Percentiles rank a stretch among this genome's conserved stretches.
Evolutionary conservation across 2,797 vertebrate species (phyloP).

Genomic region (Varecia variegata): DNA sequence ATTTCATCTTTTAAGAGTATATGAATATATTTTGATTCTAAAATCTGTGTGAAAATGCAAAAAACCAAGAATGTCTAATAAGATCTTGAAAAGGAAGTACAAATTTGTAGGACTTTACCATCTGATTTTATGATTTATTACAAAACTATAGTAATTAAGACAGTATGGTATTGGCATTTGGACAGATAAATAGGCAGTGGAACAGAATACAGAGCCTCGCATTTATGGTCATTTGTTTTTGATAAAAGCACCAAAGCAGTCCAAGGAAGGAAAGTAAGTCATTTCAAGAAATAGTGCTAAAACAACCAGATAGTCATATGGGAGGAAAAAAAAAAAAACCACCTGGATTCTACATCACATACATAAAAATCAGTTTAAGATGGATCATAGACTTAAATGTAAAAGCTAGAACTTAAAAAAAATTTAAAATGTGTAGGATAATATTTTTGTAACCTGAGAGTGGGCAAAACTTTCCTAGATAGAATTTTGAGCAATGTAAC

Average conservation of each 20-base stretch:
- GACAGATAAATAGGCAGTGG: background rate
- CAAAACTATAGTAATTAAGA: background rate
- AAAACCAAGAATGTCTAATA: background rate
- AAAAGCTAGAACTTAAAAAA: background rate
- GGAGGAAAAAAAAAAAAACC: background rate
- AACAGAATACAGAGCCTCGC: background rate
- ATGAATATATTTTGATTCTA: background rate
- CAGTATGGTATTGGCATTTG: background rate
- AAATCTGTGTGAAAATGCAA: background rate
- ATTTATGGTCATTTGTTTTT: slow-evolving; percentile 1
- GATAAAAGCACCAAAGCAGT: background rate
- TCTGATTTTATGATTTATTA: slow-evolving; percentile 26
- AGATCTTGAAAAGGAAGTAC: slow-evolving; percentile 24
- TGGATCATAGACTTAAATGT: background rate
- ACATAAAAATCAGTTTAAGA: background rate
- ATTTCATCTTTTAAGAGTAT: background rate
- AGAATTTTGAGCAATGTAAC: background rate
- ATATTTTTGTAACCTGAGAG: background rate
- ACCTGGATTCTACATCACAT: background rate
- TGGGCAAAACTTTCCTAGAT: background rate
- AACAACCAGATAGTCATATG: background rate
- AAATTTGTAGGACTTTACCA: background rate
- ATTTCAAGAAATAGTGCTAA: background rate
- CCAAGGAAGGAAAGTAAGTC: background rate
- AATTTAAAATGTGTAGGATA: background rate